A percentile compares a stretch with the other conserved stretches of the same genome.
phyloP scores from a whole-genome alignment of 2,888 invertebrate genomes.

The Chromoteleia sp. region DNA sequence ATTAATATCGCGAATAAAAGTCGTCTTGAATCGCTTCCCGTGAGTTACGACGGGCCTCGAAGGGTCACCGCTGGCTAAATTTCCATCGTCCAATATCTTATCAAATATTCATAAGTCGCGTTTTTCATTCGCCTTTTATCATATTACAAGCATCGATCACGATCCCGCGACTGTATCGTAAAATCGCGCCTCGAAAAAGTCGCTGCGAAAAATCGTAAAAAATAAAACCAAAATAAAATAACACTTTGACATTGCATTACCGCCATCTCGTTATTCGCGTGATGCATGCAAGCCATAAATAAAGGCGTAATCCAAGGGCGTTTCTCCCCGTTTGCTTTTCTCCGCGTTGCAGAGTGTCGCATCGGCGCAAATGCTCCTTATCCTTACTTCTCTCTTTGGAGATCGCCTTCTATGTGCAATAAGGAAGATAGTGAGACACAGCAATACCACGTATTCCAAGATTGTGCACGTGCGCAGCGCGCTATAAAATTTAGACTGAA shows the following conservation, averaged over 20 bases:
- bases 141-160: constrained; percentile 68
- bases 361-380: constrained; percentile 66
- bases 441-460: constrained; percentile 63
- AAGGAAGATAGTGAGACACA: constrained; percentile 77
- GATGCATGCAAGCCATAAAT: constrained; percentile 77
- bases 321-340: constrained; percentile 51
- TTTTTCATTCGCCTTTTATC: constrained; percentile 64
- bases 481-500: constrained; percentile 72
- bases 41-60: constrained; percentile 51
- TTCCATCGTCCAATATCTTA: constrained; percentile 61
- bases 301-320: constrained; percentile 75
- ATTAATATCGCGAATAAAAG: constrained; percentile 66
- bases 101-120: constrained; percentile 69
- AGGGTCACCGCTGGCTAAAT: constrained; percentile 58
- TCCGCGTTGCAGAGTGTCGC: constrained; percentile 54
- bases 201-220: constrained; percentile 54
- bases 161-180: constrained; percentile 48
- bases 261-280: constrained; percentile 75
- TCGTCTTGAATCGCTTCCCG: constrained; percentile 37
- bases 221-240: constrained; percentile 64
- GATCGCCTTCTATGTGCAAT: constrained; percentile 74
- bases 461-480: constrained; percentile 69
- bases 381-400: constrained; percentile 70
- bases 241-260: constrained; percentile 73
- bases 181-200: constrained; percentile 53